Evolutionary conservation across 2,888 invertebrate genomes (phyloP), one percentile per base, ranked within the genome.

Genomic region (Parnassius glacialis): DNA sequence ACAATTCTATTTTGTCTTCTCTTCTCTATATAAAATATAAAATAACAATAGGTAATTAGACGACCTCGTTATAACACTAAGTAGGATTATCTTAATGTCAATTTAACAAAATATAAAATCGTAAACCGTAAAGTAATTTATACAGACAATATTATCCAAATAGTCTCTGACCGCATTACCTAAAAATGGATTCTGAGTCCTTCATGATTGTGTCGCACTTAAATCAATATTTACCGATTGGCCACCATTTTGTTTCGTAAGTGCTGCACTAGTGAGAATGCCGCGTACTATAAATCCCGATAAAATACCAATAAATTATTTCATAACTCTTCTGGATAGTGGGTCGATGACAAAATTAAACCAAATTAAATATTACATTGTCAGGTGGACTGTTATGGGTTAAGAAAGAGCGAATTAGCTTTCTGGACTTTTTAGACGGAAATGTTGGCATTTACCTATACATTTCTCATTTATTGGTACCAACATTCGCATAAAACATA

Each of bases 211-310:
- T 13, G 48, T 13, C 13, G n/a, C 48, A 48, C 13, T 52, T 50
- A 20, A 58, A 45, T 52, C 43, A 45, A 45, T 13, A 45, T 58
- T 58, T 41, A 45, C 16, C 45, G 13, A 45, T 52, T 58, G 12
- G 41, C 16, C 41, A 9, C 25, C 34, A 52, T 44, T 56, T 61
- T 61, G 61, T 61, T 61, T 52, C 56, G 47, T 56, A 61, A 61
- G 34, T 12, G 12, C 3, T 9, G 13, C 48, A 41, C n/a, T 54
- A 44, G 52, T 56, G 52, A 16, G 41, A 60, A 56, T 55, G 52
- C 44, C 52, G 57, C 41, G 41, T 45, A 10, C 56, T 52, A 51
- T 61, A 52, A 57, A 57, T 61, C 47, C 48, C n/a, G 43, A 61
- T 61, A 48, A 53, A 52, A 43, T 16, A 16, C 57, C 16, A 52